Evolutionary conservation across 2,797 vertebrate genomes (phyloP), one percentile per base, ranked within the genome.

Genomic region (Vireo griseus): DNA sequence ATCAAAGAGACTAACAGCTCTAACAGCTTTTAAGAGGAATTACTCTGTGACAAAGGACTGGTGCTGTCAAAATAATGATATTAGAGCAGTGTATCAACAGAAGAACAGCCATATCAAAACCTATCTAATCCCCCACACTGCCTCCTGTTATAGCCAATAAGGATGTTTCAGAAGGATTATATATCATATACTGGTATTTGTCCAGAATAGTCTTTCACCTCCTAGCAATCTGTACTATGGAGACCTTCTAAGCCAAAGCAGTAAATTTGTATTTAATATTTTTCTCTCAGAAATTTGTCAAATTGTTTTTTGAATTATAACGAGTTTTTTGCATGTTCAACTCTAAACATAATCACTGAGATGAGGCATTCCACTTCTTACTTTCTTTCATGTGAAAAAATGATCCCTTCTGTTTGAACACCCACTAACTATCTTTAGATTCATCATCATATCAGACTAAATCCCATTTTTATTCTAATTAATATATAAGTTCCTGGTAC

Each of bases 71-170:
- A 95, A 86, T 90, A 92, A 85, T 59, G 71, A 94, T 96, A 95
- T 95, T 93, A 58, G 74, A 87, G 84, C 84, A 86, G 71, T 96
- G 77, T 71, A 96, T 94, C 95, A 96, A 79, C 45, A 82, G 83
- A 88, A 86, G 63, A 94, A 90, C 28, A 68, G 87, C 31, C 35
- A 50, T 39, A 92, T 57, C 83, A 88, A 87, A 89, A 74, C 58
- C 78, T 80, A 4, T 87, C 75, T 86, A 71, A 91, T 62, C 72
- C 69, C 71, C 58, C 29, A 75, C 1, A 16, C 58, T 86, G 35
- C 77, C 79, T 90, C 78, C 76, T 77, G 45, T 83, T 88, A 71
- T 6, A 54, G 61, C 45, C 90, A 95, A 90, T 95, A 95, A 94
- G 65, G 68, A 92, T 86, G 79, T 39, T 91, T 77, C 5, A 11